phyloP scores from a whole-genome alignment of 2,888 invertebrate species.

The Lepetodrilus schrolli region DNA sequence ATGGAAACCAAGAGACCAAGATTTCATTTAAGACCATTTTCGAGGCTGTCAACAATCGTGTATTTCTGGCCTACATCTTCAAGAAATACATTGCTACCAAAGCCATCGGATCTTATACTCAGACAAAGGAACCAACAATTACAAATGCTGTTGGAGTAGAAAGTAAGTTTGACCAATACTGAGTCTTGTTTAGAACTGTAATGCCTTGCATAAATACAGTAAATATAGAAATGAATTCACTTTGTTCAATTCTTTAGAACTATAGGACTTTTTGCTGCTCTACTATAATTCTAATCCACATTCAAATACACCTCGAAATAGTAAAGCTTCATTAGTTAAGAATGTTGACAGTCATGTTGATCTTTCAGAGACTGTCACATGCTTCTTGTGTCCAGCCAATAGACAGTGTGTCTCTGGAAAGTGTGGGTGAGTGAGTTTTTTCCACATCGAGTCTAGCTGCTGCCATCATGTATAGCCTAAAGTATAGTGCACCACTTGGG shows the following conservation, averaged over 20 bases:
- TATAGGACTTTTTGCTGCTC: too few relatives aligned
- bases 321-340: too few relatives aligned
- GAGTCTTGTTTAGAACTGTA: not conserved
- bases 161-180: not conserved
- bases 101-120: not conserved
- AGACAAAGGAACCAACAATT: not conserved
- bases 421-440: too few relatives aligned
- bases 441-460: too few relatives aligned
- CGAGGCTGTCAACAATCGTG: not conserved
- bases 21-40: not conserved
- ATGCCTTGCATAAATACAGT: not conserved
- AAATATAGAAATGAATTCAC: too few relatives aligned
- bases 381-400: not conserved
- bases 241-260: too few relatives aligned
- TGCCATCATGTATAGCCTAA: too few relatives aligned
- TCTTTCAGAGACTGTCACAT: not conserved
- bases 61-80: not conserved
- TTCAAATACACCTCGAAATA: too few relatives aligned
- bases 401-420: not conserved
- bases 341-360: too few relatives aligned
- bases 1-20: not conserved
- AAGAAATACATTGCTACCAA: not conserved
- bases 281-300: too few relatives aligned
- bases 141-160: not conserved
- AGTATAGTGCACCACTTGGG: too few relatives aligned